Evolutionary conservation across 2,113 vertebrate genomes (phyloP), one percentile per base, ranked within the genome.

Genomic region (Galbula dea): DNA sequence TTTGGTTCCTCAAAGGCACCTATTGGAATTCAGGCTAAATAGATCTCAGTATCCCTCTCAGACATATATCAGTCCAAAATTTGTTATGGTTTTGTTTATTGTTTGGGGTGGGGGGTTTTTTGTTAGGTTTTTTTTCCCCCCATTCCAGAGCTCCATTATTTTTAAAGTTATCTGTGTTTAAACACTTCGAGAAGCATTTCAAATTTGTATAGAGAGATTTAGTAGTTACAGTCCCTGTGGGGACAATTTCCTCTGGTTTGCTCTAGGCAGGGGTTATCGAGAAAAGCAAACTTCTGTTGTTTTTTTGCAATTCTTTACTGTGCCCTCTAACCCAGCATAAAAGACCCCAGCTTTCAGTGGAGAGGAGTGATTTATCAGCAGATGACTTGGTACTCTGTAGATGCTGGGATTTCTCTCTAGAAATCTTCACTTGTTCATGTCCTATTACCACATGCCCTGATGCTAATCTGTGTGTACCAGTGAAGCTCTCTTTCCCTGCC

Each of bases 231-330:
- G 83, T 93, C 83, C 92, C 89, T 89, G 3, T 79, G 85, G 93
- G 85, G 87, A 92, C 83, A 93, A 71, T 97, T 94, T 96, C 84
- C 65, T 94, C 51, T 95, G 83, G 48, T 94, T 96, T 93, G 89
- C 92, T 95, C 83, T 92, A 94, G 92, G 89, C 89, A 43, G 76
- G 55, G 57, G 88, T 92, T 96, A 95, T 88, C 95, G 90, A 94
- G 93, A 76, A 92, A 86, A 93, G 86, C 78, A 89, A 95, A 93
- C 95, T 96, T 94, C 41, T 76, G 82, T 87, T 95, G 61, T n/a
- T 93, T 95, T 96, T 91, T 66, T 92, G 88, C 84, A 65, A 3
- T 89, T 92, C 91, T 90, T 91, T 79, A 46, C 79, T 1, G 0
- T 92, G 82, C 36, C 85, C 75, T 94, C 75, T 91, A 89, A 89